Evolutionary conservation across 2,113 vertebrate species (phyloP).

Genomic region (Lagenorhynchus albirostris): DNA sequence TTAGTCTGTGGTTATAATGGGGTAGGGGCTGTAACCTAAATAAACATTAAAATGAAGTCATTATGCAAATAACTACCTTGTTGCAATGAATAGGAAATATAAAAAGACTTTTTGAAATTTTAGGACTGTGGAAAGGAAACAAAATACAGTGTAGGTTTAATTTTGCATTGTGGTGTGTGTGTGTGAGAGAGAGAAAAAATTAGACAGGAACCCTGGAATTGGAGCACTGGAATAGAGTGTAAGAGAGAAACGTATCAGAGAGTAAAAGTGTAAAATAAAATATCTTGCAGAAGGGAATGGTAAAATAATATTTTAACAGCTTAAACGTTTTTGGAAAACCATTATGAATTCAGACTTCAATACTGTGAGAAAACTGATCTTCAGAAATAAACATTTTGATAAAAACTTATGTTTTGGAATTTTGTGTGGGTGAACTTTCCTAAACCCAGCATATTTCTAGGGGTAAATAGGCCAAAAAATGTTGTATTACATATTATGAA

Average conservation of each 20-base stretch:
- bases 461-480: background rate
- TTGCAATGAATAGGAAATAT: background rate
- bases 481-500: background rate
- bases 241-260: background rate
- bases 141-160: background rate
- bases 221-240: background rate
- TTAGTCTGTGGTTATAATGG: background rate
- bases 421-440: background rate
- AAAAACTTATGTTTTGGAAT: background rate
- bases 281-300: background rate
- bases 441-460: background rate
- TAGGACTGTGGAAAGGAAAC: background rate
- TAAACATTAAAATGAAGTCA: background rate
- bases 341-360: background rate
- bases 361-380: background rate
- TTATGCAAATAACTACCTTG: background rate
- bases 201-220: background rate
- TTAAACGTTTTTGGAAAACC: background rate
- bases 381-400: background rate
- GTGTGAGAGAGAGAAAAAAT: background rate
- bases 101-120: conserved; percentile 6
- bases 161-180: background rate
- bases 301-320: background rate
- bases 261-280: background rate
- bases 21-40: background rate